Evolutionary conservation across 2,888 invertebrate species (phyloP).

Genomic region (Mantis religiosa): DNA sequence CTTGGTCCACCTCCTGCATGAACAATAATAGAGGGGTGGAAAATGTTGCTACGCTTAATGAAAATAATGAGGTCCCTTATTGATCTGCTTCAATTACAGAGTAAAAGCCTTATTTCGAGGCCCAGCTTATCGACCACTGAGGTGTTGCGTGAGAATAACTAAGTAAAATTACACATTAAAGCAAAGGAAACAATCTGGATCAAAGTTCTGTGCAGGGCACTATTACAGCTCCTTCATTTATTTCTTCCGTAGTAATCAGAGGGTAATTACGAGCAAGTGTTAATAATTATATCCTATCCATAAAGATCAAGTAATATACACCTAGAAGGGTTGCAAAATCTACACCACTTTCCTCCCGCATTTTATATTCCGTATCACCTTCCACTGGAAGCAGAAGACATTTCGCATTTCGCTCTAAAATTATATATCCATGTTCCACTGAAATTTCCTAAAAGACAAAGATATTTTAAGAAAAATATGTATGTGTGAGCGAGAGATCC

Average conservation of each 20-base stretch:
- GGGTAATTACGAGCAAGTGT: background rate
- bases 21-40: background rate
- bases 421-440: too few relatives aligned
- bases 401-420: too few relatives aligned
- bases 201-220: background rate
- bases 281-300: too few relatives aligned
- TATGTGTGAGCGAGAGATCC: too few relatives aligned
- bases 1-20: background rate
- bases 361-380: too few relatives aligned
- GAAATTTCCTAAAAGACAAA: too few relatives aligned
- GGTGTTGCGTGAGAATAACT: background rate
- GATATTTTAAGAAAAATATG: too few relatives aligned
- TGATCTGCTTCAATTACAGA: background rate
- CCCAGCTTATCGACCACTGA: background rate
- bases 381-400: too few relatives aligned
- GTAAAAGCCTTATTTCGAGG: background rate
- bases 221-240: background rate
- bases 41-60: background rate
- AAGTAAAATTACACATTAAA: background rate
- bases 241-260: background rate
- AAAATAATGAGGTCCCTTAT: background rate
- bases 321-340: too few relatives aligned
- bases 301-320: too few relatives aligned
- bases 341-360: too few relatives aligned
- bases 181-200: background rate